phyloP scores from a whole-genome alignment of 2,113 vertebrate genomes.

The Paramormyrops kingsleyae region DNA sequence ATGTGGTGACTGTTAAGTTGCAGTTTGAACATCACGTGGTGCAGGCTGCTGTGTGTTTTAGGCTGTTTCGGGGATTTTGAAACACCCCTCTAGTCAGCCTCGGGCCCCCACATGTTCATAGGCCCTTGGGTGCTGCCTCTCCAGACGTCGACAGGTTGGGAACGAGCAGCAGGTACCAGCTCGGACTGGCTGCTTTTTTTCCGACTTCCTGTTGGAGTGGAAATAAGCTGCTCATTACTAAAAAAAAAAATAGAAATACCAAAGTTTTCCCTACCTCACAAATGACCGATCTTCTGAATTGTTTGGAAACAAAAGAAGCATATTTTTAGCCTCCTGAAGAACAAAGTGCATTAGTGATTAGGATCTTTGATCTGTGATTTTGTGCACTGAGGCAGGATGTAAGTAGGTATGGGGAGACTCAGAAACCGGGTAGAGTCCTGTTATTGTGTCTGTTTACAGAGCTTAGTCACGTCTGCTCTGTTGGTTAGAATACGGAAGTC shows the following conservation, averaged over 20 bases:
- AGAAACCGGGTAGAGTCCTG: not conserved
- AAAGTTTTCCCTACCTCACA: not conserved
- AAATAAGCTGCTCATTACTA: not conserved
- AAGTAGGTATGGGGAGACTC: not conserved
- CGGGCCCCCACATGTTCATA: not conserved
- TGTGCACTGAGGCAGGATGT: conserved; percentile 9
- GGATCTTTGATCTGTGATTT: conserved; percentile 6
- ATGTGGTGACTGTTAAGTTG: not conserved
- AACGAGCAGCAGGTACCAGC: not conserved
- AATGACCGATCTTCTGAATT: conserved; percentile 2
- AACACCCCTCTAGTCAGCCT: not conserved
- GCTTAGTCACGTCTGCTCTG: not conserved
- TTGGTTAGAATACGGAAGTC: not conserved
- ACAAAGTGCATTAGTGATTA: conserved; percentile 15
- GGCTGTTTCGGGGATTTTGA: not conserved
- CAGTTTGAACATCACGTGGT: not conserved
- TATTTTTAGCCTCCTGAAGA: conserved; percentile 10
- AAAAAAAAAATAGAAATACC: not conserved
- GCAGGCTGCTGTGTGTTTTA: not conserved
- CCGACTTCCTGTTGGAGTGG: not conserved
- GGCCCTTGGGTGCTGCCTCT: not conserved
- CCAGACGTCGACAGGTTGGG: not conserved
- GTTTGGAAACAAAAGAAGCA: conserved; percentile 13
- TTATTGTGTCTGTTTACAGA: conserved; percentile 1
- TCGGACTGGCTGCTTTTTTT: not conserved